phyloP scores from a whole-genome alignment of 64 coral and sea anemone genomes.

The Dendronephthya gigantea region DNA sequence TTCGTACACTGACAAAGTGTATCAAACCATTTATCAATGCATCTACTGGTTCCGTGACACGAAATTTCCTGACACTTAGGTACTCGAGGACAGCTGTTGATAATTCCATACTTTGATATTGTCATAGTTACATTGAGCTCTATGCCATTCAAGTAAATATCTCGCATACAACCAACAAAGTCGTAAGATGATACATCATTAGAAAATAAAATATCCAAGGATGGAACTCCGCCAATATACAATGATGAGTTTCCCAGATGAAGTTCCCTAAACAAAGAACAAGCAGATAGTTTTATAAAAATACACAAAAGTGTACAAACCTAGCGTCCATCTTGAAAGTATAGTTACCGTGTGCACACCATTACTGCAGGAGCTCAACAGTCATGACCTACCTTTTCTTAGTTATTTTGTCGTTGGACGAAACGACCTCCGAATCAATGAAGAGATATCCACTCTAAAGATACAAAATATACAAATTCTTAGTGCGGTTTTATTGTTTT shows the following conservation, averaged over 20 bases:
- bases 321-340: no score
- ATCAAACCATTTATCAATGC: constrained; percentile 4
- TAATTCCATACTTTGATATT: neutral
- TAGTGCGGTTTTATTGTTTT: no score
- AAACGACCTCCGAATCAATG: neutral
- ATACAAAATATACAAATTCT: neutral
- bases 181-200: constrained; percentile 57
- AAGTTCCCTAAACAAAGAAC: constrained; percentile 19
- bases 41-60: neutral
- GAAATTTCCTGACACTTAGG: neutral
- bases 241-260: constrained; percentile 36
- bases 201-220: constrained; percentile 42
- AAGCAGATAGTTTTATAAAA: no score
- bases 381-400: neutral
- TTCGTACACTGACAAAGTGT: neutral
- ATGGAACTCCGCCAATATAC: constrained; percentile 65
- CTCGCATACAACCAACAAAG: constrained; percentile 85
- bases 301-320: no score
- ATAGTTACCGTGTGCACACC: no score
- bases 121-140: neutral
- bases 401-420: neutral
- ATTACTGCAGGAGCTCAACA: no score
- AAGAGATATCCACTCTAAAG: neutral
- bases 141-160: constrained; percentile 9
- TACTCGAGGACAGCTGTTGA: neutral